These are phyloP conservation scores for Mactra quadrangularis DNA, from an alignment of 1,140 invertebrate genomes.

Conservation along the genomic window DNA sequence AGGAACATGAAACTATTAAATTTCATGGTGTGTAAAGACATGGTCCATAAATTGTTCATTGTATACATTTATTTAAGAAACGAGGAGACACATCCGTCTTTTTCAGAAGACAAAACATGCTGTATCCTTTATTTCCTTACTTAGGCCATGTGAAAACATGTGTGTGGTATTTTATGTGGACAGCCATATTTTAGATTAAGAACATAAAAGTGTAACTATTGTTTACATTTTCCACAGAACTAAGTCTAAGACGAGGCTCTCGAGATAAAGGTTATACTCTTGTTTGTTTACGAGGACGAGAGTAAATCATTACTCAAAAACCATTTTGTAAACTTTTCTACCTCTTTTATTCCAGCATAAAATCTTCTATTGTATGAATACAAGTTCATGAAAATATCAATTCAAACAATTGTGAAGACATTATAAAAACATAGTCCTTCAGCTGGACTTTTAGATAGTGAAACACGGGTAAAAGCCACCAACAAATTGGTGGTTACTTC, in stretches of 20 bases:
- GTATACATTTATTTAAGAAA: no score
- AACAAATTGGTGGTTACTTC: slow-evolving; percentile 22
- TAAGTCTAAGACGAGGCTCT: neutral
- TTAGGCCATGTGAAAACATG: no score
- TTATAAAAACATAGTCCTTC: neutral
- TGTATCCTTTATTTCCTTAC: no score
- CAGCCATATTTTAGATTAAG: slow-evolving; percentile 24
- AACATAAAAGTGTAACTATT: slow-evolving; percentile 32
- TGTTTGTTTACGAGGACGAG: slow-evolving; percentile 11
- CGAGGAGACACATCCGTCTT: no score
- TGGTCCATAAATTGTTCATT: no score
- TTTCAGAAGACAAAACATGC: no score
- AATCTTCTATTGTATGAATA: slow-evolving; percentile 26
- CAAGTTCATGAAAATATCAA: slow-evolving; percentile 17
- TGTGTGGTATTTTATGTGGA: slow-evolving; percentile 27
- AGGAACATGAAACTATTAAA: no score
- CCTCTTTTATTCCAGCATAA: slow-evolving; percentile 44
- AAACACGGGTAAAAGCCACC: no score
- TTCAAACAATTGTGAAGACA: neutral
- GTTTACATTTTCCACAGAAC: slow-evolving; percentile 37
- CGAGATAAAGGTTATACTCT: slow-evolving; percentile 27
- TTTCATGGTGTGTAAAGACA: no score
- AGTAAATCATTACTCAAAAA: slow-evolving; percentile 51
- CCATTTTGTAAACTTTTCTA: slow-evolving; percentile 50
- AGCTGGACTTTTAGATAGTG: slow-evolving; percentile 27